Base-by-base conservation (phyloP, 1,140 invertebrate genomes). In the Brachionus asplanchnoidis region DNA sequence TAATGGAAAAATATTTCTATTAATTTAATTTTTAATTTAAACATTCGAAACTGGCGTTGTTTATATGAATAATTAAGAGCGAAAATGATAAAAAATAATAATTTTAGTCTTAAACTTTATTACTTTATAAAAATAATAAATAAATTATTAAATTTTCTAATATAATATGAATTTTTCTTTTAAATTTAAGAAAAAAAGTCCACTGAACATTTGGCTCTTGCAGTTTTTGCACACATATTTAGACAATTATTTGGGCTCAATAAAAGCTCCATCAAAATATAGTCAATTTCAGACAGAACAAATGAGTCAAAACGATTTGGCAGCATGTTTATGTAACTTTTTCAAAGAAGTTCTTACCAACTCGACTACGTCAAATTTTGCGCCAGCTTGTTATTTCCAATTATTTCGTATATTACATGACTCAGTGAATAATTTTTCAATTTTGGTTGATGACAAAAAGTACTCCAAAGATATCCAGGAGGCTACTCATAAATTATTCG, bases 391-490 rank as follows among this genome's bases (percentile, higher is more conserved):
- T 94, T 6, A 93, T 86, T 96, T 97, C 87, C 89, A 95, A 2
- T 89, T 95, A 20, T 88, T 96, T 8, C 66, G 60, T 4, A 68
- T 84, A 46, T 20, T 84, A 1, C 53, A 84, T 56, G 26, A 84
- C 32, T 68, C 44, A 12, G 60, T 84, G 12, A 84, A 68, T 42
- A 84, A 68, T 32, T 20, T 68, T 46, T 4, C 53, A 17, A 14
- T 82, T 26, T 20, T 82, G 40, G 79, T 82, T 87, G 92, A 93
- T 85, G 94, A 95, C 86, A 93, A 95, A 87, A 95, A 95, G 88
- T 94, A 95, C 87, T 92, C 93, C 68, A 92, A 93, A 86, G 93
- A 95, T 88, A 88, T 96, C 26, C 94, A 95, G 90, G 90, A 90
- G 32, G 88, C 90, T 12, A 86, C 88, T 9, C 88, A 90, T 80